A percentile compares a stretch with the other conserved stretches of the same genome.
Conservation (phyloP, 2,113 vertebrate genomes). For the Jacana jacana region DNA sequence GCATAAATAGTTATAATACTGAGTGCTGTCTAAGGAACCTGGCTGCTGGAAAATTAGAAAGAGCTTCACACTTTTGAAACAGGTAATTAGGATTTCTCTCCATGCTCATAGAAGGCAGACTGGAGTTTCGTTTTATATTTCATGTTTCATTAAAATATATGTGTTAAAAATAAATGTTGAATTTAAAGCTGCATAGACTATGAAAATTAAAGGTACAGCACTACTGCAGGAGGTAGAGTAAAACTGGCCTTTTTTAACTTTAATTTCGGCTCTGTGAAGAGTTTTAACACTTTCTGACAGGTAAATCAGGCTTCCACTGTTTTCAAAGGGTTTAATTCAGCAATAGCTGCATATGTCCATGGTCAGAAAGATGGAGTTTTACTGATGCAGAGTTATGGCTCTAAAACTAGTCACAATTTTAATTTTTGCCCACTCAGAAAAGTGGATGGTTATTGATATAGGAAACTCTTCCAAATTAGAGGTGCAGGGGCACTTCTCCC, state of each 20-base stretch:
- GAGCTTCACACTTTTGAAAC: constrained; percentile 81
- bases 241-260: constrained; percentile 2
- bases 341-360: neutral
- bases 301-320: constrained; percentile 33
- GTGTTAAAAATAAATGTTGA: constrained; percentile 79
- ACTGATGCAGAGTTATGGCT: neutral
- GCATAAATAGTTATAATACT: constrained; percentile 86
- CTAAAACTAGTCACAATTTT: neutral
- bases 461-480: neutral
- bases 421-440: neutral
- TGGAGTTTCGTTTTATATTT: constrained; percentile 77
- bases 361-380: neutral
- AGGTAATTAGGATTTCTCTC: constrained; percentile 83
- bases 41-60: constrained; percentile 83
- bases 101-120: constrained; percentile 74
- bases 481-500: neutral
- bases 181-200: constrained; percentile 71
- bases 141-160: constrained; percentile 81
- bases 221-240: neutral
- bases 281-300: constrained; percentile 30
- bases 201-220: constrained; percentile 70
- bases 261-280: constrained; percentile 24
- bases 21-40: constrained; percentile 81
- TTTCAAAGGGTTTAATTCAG: constrained; percentile 53
- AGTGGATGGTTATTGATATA: neutral